These are phyloP conservation scores for Cricetomys ansorgei DNA, from an alignment of 2,113 vertebrate genomes.

Conservation along the genomic window DNA sequence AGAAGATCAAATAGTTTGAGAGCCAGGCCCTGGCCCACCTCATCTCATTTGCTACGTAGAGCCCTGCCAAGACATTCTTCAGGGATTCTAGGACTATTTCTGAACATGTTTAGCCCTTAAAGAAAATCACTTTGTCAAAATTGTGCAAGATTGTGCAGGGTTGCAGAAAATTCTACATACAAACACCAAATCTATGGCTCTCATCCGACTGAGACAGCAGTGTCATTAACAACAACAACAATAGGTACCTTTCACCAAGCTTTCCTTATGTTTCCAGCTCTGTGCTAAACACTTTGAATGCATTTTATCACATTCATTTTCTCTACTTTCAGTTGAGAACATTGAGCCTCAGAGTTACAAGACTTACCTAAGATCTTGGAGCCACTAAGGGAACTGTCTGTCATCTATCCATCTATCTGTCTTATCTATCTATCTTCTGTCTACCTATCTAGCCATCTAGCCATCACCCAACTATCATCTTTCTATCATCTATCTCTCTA, in stretches of 20 bases:
- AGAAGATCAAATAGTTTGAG: background rate
- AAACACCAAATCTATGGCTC: background rate
- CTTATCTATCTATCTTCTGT: too few relatives aligned
- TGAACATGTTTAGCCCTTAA: conserved; percentile 11
- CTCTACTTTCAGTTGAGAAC: conserved; percentile 23
- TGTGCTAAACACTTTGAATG: background rate
- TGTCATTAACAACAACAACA: background rate
- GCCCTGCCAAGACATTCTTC: conserved; percentile 51
- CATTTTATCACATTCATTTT: background rate
- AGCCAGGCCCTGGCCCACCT: background rate
- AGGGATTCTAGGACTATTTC: background rate
- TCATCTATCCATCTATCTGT: background rate
- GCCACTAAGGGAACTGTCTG: background rate
- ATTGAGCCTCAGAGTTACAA: background rate
- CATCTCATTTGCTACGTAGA: background rate
- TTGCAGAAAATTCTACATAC: background rate
- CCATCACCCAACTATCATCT: too few relatives aligned
- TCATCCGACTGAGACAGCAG: background rate
- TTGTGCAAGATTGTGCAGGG: background rate
- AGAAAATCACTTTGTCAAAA: conserved; percentile 38
- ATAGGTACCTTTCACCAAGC: background rate
- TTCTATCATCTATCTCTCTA: background rate
- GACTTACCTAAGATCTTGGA: background rate
- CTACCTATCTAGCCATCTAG: background rate
- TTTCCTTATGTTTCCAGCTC: background rate